Evolutionary conservation across 2,888 invertebrate species (phyloP).

Genomic region (Lasioglossum marginatum): DNA sequence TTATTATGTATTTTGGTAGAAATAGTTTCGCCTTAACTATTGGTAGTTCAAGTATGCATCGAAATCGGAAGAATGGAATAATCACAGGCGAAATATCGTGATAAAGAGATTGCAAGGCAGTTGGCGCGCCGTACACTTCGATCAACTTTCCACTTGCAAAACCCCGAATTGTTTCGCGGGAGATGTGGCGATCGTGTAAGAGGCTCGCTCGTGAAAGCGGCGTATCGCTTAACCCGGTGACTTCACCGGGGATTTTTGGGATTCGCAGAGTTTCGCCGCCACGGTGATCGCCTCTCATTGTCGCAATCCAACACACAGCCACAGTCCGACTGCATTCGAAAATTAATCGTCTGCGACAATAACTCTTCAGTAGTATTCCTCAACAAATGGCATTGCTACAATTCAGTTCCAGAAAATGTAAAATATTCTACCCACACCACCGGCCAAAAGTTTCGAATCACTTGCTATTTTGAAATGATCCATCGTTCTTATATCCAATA

Average conservation of each 20-base stretch:
- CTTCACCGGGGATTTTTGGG: conserved; percentile 46
- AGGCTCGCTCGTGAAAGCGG: conserved; percentile 61
- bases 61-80: not conserved
- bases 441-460: too few relatives aligned
- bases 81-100: not conserved
- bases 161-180: conserved; percentile 31
- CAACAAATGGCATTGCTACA: not conserved
- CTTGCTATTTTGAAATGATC: too few relatives aligned
- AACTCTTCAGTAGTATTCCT: not conserved
- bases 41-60: too few relatives aligned
- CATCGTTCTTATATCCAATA: too few relatives aligned
- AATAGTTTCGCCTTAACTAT: too few relatives aligned
- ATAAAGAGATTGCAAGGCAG: conserved; percentile 1
- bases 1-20: too few relatives aligned
- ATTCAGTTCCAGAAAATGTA: not conserved
- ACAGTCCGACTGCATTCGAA: not conserved
- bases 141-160: conserved; percentile 19
- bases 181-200: conserved; percentile 59
- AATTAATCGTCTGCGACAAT: not conserved
- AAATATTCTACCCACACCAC: not conserved
- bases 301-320: not conserved
- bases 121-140: conserved; percentile 15
- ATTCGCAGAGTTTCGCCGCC: conserved; percentile 33
- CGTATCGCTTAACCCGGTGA: conserved; percentile 43
- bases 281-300: not conserved